Evolutionary conservation across 2,797 vertebrate species (phyloP), one percentile per base, ranked within the genome.

Genomic region (Knipowitschia caucasica): DNA sequence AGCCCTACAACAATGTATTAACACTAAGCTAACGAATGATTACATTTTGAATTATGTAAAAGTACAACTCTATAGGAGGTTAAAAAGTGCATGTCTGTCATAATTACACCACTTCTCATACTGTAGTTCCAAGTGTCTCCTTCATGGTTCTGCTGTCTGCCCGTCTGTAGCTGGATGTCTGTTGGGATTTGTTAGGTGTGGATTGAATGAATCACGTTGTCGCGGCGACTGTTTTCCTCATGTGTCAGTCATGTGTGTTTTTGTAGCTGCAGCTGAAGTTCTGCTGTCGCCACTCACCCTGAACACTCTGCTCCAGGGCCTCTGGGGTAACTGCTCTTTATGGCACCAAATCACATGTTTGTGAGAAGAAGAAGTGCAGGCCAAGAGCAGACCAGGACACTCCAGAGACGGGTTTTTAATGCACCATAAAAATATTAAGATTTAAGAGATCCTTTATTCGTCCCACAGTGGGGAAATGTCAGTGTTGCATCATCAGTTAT

Each of bases 221-320:
- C 34, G 29, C 5, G 34, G 29, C 23, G 27, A 23, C 17, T 31
- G 45, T 31, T 49, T 33, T 49, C 20, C 46, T 49, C 12, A 23
- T 21, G 46, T 49, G 45, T 49, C 45, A 49, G 11, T 49, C 45
- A 33, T 12, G 8, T 14, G 21, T 44, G 26, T 40, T 51, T 43
- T 42, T 61, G 50, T 50, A 50, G 43, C 42, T 26, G 38, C 27
- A 47, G 45, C 20, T 8, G 27, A 31, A 14, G 27, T 21, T 25
- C 21, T 14, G 29, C 11, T 33, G 49, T 56, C 44, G 36, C 1
- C n/a, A 39, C 15, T 38, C 33, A 18, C 47, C 35, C 36, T 31
- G 35, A 34, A 20, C 11, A 20, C 27, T 23, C 29, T 7, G 29
- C 11, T 20, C 46, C 29, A 7, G n/a, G 29, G 18, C 11, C 18